Evolutionary conservation across 2,113 vertebrate genomes (phyloP).

Genomic region (Lota lota): DNA sequence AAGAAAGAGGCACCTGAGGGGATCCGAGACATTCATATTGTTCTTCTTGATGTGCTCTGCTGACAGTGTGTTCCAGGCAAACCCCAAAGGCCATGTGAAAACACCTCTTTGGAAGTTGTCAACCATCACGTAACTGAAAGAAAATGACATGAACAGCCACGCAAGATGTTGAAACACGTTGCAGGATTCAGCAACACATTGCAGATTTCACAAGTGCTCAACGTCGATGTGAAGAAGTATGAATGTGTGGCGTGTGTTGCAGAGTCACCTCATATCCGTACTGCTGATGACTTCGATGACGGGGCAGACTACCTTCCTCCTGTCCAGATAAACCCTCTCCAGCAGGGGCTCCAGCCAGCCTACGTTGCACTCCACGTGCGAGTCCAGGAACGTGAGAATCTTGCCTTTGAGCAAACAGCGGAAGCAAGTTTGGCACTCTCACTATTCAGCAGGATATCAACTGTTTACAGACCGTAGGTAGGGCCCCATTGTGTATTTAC

Average conservation of each 20-base stretch:
- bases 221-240: too few relatives aligned
- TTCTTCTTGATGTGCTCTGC: slow-evolving; percentile 81
- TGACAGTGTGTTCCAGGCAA: slow-evolving; percentile 87
- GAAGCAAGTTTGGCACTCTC: slow-evolving; percentile 11
- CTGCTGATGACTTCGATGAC: slow-evolving; percentile 97
- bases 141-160: slow-evolving; percentile 1
- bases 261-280: slow-evolving; percentile 88
- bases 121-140: slow-evolving; percentile 88
- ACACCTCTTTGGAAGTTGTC: slow-evolving; percentile 95
- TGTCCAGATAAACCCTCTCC: slow-evolving; percentile 82
- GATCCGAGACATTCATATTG: slow-evolving; percentile 83
- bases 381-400: slow-evolving; percentile 94
- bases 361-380: slow-evolving; percentile 93
- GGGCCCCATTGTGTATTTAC: background rate
- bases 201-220: background rate
- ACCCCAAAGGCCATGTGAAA: slow-evolving; percentile 97
- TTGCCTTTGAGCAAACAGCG: slow-evolving; percentile 72
- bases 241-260: background rate
- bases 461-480: background rate
- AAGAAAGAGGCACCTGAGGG: slow-evolving; percentile 80
- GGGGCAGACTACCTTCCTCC: slow-evolving; percentile 87
- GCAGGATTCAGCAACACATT: background rate
- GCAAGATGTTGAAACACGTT: background rate
- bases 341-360: slow-evolving; percentile 96
- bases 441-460: background rate